phyloP scores from a whole-genome alignment of 2,888 invertebrate genomes.

The Cistogaster globosa region DNA sequence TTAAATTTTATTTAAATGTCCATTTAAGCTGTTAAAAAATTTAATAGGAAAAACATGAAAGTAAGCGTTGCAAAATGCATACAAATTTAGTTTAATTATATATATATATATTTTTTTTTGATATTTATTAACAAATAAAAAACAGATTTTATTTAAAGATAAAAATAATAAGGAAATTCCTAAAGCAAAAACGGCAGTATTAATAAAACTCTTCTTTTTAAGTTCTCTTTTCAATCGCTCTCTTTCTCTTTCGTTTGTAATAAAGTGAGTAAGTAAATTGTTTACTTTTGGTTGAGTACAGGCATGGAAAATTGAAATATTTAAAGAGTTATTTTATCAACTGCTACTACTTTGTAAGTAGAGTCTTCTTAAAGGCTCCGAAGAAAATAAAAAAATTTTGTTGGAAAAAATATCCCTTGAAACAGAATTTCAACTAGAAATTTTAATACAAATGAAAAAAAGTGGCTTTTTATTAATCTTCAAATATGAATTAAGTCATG shows the following conservation, averaged over 20 bases:
- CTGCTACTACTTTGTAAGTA: too few relatives aligned
- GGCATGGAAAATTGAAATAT: not conserved
- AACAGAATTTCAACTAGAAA: too few relatives aligned
- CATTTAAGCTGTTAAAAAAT: too few relatives aligned
- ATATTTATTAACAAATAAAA: slow-evolving; percentile 20
- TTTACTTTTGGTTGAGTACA: not conserved
- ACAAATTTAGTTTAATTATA: slow-evolving; percentile 18
- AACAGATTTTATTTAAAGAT: not conserved
- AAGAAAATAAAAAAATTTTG: too few relatives aligned
- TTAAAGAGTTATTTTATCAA: too few relatives aligned
- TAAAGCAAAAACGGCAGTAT: slow-evolving; percentile 39
- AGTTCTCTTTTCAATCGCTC: not conserved
- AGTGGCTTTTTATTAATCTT: too few relatives aligned
- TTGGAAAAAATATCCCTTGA: too few relatives aligned
- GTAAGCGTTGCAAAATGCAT: slow-evolving; percentile 43
- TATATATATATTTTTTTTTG: not conserved
- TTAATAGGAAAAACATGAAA: slow-evolving; percentile 15
- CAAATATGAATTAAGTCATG: too few relatives aligned
- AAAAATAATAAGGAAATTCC: slow-evolving; percentile 55
- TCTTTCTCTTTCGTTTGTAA: not conserved
- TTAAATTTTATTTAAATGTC: too few relatives aligned
- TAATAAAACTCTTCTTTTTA: slow-evolving; percentile 15
- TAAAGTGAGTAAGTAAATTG: not conserved
- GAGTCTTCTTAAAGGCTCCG: too few relatives aligned
- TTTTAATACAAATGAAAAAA: too few relatives aligned